These are phyloP conservation scores for Bujurquina vittata DNA, from an alignment of 2,113 vertebrate species.

Conservation along the genomic window DNA sequence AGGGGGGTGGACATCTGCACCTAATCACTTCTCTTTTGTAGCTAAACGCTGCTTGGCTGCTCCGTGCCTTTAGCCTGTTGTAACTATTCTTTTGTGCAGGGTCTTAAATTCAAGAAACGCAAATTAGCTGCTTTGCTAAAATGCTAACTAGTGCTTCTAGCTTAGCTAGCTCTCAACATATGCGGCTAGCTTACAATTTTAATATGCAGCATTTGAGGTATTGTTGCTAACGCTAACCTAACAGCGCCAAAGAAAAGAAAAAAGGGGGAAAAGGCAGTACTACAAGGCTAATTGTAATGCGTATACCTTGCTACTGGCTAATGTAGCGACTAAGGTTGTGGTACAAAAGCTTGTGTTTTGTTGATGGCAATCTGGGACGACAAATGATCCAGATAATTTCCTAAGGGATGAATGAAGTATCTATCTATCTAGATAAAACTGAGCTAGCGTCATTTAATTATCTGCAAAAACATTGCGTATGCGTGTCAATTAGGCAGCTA, in stretches of 20 bases:
- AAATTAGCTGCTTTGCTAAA: constrained; percentile 31
- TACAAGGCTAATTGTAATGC: constrained; percentile 63
- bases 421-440: not conserved
- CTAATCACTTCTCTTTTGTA: constrained; percentile 69
- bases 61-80: constrained; percentile 42
- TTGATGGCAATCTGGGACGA: constrained; percentile 11
- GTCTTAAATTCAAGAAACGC: constrained; percentile 18
- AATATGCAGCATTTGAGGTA: constrained; percentile 35
- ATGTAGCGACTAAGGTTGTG: constrained; percentile 18
- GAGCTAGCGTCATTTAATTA: constrained; percentile 3
- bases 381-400: not conserved
- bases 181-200: constrained; percentile 45
- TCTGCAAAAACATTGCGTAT: constrained; percentile 19
- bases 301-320: constrained; percentile 53
- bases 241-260: constrained; percentile 27
- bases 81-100: constrained; percentile 6
- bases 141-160: constrained; percentile 50
- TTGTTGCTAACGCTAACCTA: constrained; percentile 53
- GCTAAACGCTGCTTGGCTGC: constrained; percentile 53
- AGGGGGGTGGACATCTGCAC: constrained; percentile 72
- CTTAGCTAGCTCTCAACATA: constrained; percentile 44
- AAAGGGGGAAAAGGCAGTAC: not conserved
- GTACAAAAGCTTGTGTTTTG: constrained; percentile 4
- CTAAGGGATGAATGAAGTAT: too few relatives aligned
- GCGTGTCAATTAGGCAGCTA: constrained; percentile 29